phyloP scores from a whole-genome alignment of 2,797 vertebrate genomes.

The Poecilia velifera region DNA sequence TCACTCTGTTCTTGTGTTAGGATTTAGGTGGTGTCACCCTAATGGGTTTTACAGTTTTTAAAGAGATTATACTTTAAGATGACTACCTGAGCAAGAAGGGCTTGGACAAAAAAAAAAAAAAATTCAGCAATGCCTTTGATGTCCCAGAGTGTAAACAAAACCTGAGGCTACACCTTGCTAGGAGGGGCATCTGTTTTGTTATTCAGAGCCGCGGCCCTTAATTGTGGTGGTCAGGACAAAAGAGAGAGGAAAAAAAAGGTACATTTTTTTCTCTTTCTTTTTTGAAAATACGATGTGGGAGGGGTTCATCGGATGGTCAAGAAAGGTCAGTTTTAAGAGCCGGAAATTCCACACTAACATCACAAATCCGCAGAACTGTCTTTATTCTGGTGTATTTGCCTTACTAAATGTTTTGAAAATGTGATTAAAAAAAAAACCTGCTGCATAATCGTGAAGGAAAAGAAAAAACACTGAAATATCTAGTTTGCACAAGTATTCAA shows the following conservation, averaged over 20 bases:
- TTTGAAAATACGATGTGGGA: conserved; percentile 67
- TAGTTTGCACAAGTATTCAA: not conserved
- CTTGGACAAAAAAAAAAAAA: conserved; percentile 62
- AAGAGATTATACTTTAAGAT: conserved; percentile 83
- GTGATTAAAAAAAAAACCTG: not conserved
- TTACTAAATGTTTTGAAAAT: not conserved
- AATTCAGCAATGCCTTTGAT: conserved; percentile 84
- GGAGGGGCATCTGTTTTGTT: conserved; percentile 81
- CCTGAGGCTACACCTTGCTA: conserved; percentile 81
- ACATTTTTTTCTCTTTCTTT: conserved; percentile 54
- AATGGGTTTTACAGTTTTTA: conserved; percentile 84
- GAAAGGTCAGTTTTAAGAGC: conserved; percentile 50
- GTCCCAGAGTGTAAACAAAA: conserved; percentile 80
- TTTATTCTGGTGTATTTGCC: conserved; percentile 3
- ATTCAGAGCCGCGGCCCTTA: conserved; percentile 81
- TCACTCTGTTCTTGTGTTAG: conserved; percentile 47
- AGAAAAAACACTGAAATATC: not conserved
- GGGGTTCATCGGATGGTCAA: conserved; percentile 40
- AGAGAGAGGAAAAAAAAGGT: conserved; percentile 46
- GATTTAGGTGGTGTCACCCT: conserved; percentile 82
- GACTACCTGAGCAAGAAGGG: conserved; percentile 82
- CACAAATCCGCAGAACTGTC: conserved; percentile 28
- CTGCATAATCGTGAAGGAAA: not conserved
- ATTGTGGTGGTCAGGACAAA: conserved; percentile 79
- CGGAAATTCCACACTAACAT: conserved; percentile 20